Evolutionary conservation across 2,113 vertebrate species (phyloP), one percentile per base, ranked within the genome.

Genomic region (Calypte anna): DNA sequence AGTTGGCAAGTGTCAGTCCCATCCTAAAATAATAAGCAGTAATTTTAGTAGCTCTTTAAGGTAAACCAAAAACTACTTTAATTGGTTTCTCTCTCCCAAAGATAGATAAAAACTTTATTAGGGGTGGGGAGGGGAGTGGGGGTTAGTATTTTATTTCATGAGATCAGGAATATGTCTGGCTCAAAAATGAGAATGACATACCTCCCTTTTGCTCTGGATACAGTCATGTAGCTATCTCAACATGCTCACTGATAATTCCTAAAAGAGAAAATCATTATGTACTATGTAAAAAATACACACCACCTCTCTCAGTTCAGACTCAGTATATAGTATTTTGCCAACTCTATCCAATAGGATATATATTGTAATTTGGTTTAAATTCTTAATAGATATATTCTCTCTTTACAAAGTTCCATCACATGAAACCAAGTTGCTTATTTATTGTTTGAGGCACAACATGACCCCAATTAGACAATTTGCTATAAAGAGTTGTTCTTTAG

Each of bases 401-500:
- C 96, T 97, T 97, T 96, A 97, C 92, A 97, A 97, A 97, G 97
- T 98, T 98, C 97, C 97, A 97, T 96, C 94, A 97, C 96, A 96
- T 96, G 98, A 98, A 98, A 98, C 97, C 94, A 97, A 97, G 96
- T 97, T 95, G 87, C 90, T 95, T 97, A 96, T 93, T 91, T 90
- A 79, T 92, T 88, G 90, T 91, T 96, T 96, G 97, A 97, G 96
- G 97, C 83, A 85, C 84, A 86, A 91, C 55, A 69, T 57, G 82
- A 97, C 97, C 97, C 91, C 97, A 96, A 92, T 73, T 36, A 94
- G 78, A 97, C 85, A 91, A 74, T 94, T 86, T 5, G 97, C 98
- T 99, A 99, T 54, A 98, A 98, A 88, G 98, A 98, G 79, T 96
- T 98, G 97, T 98, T 99, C 98, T 99, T 99, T 97, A 99, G 98